phyloP scores from a whole-genome alignment of 2,888 invertebrate genomes.

The Notodonta ziczac region DNA sequence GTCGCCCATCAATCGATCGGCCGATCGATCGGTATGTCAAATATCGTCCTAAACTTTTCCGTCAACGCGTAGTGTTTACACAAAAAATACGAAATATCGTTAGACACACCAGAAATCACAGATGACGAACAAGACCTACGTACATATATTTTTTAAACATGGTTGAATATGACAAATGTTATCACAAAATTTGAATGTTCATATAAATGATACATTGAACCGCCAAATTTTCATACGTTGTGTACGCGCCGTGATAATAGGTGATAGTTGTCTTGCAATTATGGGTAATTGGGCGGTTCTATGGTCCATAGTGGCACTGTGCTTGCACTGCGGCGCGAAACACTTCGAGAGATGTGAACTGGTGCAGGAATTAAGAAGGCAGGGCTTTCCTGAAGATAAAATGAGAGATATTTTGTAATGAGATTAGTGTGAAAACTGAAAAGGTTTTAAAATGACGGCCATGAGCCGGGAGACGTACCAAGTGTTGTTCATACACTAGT shows the following conservation, averaged over 20 bases:
- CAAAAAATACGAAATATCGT: neutral
- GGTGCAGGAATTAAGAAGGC: conserved; percentile 48
- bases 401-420: conserved; percentile 36
- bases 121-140: neutral
- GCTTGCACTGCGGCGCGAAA: conserved; percentile 36
- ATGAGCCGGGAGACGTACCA: no score
- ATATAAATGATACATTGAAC: conserved; percentile 1
- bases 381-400: conserved; percentile 53
- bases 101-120: neutral
- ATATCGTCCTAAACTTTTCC: no score
- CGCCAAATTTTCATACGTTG: neutral
- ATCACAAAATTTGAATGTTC: neutral
- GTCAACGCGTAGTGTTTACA: no score
- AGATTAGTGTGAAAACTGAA: neutral
- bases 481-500: no score
- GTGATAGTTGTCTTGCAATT: neutral
- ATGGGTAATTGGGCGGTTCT: conserved; percentile 5
- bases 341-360: conserved; percentile 52
- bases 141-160: neutral
- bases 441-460: neutral
- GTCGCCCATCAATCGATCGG: no score
- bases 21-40: no score
- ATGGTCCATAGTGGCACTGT: conserved; percentile 14
- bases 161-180: neutral
- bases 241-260: neutral